Conservation (phyloP, 35 echinoderm and acorn worm species). For the Apostichopus japonicus region DNA sequence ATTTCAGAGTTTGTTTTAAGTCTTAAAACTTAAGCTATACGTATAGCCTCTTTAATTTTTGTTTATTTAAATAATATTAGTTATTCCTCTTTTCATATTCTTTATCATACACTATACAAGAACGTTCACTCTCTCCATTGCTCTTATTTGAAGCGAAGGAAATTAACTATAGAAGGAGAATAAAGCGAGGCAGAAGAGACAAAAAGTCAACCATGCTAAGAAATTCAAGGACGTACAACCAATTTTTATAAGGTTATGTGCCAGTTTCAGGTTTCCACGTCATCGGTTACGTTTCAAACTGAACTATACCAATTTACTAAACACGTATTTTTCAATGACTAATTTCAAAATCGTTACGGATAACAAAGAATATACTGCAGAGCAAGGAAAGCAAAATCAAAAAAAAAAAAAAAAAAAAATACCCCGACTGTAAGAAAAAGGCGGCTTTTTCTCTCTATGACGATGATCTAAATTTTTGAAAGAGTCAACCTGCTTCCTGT, state of each 20-base stretch:
- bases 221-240: slow-evolving; percentile 40
- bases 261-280: slow-evolving; percentile 28
- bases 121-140: too few relatives aligned
- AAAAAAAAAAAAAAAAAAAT: not conserved
- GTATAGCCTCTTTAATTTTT: too few relatives aligned
- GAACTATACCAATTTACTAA: slow-evolving; percentile 27
- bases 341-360: slow-evolving; percentile 58
- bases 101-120: too few relatives aligned
- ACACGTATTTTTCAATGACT: slow-evolving; percentile 55
- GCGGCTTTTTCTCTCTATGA: not conserved
- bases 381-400: not conserved
- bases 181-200: not conserved
- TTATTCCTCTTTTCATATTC: too few relatives aligned
- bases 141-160: too few relatives aligned
- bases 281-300: not conserved
- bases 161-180: too few relatives aligned
- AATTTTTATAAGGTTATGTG: slow-evolving; percentile 50
- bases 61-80: too few relatives aligned
- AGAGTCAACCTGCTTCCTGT: slow-evolving; percentile 49
- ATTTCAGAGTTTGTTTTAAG: too few relatives aligned
- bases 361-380: slow-evolving; percentile 15
- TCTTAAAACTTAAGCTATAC: too few relatives aligned
- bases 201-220: not conserved
- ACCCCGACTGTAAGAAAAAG: not conserved
- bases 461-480: slow-evolving; percentile 14